These are phyloP conservation scores for Emesis russula DNA, from an alignment of 2,888 invertebrate species.

Conservation along the genomic window DNA sequence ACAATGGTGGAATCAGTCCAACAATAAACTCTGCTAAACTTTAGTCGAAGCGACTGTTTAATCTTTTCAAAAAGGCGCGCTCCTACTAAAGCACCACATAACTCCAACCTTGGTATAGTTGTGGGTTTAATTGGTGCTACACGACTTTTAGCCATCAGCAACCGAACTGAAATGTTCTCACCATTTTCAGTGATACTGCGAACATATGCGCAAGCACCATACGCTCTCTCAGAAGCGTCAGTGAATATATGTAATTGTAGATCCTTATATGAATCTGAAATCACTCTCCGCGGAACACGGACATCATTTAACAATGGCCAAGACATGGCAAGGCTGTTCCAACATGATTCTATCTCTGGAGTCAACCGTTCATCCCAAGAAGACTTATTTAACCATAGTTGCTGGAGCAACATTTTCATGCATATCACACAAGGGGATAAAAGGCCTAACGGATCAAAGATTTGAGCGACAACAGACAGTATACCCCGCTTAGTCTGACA, in stretches of 20 bases:
- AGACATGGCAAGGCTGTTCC: no score
- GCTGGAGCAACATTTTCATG: constrained; percentile 59
- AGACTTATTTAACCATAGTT: constrained; percentile 8
- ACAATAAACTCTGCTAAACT: constrained; percentile 20
- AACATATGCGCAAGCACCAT: constrained; percentile 84
- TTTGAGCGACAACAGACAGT: constrained; percentile 46
- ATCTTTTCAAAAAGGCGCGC: constrained; percentile 72
- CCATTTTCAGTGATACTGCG: constrained; percentile 40
- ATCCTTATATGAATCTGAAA: neutral
- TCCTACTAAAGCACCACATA: constrained; percentile 82
- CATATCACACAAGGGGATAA: constrained; percentile 47
- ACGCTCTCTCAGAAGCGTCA: constrained; percentile 78
- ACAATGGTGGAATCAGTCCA: constrained; percentile 83
- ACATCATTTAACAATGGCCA: no score
- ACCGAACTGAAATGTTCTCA: constrained; percentile 44
- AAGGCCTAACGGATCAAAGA: constrained; percentile 57
- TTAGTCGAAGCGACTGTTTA: neutral
- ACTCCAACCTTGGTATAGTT: constrained; percentile 84
- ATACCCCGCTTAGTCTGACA: constrained; percentile 77
- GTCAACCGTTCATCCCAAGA: constrained; percentile 8
- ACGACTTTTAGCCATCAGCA: constrained; percentile 84
- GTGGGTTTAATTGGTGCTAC: constrained; percentile 82
- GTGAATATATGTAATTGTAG: constrained; percentile 66
- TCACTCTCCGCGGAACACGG: no score
- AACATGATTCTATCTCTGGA: no score